These are phyloP conservation scores for Enteromius thamalakanensis DNA, from an alignment of 2,797 vertebrate genomes.

Conservation along the genomic window DNA sequence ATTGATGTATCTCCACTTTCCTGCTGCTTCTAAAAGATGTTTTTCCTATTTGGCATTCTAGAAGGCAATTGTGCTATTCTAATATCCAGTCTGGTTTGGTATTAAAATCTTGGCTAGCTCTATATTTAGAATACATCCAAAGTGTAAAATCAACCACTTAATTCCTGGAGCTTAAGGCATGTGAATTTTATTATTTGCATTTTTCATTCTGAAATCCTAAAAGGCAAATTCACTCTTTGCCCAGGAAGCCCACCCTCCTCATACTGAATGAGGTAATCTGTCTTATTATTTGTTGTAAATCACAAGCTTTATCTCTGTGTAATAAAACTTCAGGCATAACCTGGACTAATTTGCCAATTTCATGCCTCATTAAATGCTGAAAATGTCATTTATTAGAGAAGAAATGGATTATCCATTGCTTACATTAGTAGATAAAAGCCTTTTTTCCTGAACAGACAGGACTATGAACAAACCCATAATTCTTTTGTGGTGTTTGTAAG, in stretches of 20 bases:
- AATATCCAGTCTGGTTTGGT: not conserved
- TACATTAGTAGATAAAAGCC: constrained; percentile 36
- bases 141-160: constrained; percentile 15
- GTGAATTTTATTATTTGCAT: constrained; percentile 10
- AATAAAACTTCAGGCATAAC: constrained; percentile 52
- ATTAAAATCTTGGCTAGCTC: constrained; percentile 3
- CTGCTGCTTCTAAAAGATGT: not conserved
- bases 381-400: constrained; percentile 47
- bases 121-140: constrained; percentile 19
- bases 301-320: constrained; percentile 46
- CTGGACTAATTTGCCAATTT: constrained; percentile 57
- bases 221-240: constrained; percentile 15
- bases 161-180: constrained; percentile 1
- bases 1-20: not conserved
- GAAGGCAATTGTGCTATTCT: not conserved
- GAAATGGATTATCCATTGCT: constrained; percentile 47
- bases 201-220: constrained; percentile 25
- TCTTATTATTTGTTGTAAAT: constrained; percentile 50
- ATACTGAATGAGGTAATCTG: constrained; percentile 44
- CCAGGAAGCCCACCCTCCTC: constrained; percentile 14
- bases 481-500: constrained; percentile 4
- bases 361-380: constrained; percentile 56
- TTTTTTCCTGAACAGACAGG: constrained; percentile 22
- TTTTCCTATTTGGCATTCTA: not conserved
- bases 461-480: constrained; percentile 27